Evolutionary conservation across 2,797 vertebrate genomes (phyloP), one percentile per base, ranked within the genome.

Genomic region (Artibeus jamaicensis): DNA sequence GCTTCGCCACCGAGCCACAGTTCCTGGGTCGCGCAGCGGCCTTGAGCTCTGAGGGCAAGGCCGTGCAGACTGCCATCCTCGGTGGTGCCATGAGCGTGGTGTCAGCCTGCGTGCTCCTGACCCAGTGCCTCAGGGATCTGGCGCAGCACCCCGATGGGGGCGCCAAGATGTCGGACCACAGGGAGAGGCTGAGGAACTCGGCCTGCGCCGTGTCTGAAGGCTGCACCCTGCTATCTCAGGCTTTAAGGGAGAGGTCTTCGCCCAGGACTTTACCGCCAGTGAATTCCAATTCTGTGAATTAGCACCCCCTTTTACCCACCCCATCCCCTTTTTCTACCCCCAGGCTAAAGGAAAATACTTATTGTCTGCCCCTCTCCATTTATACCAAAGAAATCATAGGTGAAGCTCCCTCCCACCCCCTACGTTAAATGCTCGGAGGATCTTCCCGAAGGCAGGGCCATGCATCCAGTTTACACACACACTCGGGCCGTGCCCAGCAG

Each of bases 51-150:
- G 99, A 99, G 98, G 99, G 99, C 93, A 99, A 99, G 98, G 99
- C 99, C 71, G 99, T 99, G 97, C 99, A 99, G 98, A 99, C 99
- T 39, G 99, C 99, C 37, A 99, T 99, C 96, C 98, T 99, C 86
- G 99, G 99, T 14, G 99, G 99, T 26, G 99, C 99, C 96, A 99
- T 99, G 99, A 99, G 99, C 39, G 99, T 99, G 96, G 99, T 99
- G 89, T 99, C 99, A 0, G 99, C 99, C 97, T 99, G 99, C 50
- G 99, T 99, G 95, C 99, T 99, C 95, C 99, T 99, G 98, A 99
- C 99, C 97, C 99, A 99, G 98, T 99, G 99, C 98, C 99, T 99
- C 98, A 99, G 99, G 98, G 99, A 99, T 97, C 99, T 99, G 53
- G 99, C 99, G 97, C 99, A 99, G 98, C 99, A 99, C 98, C 99